Percentiles rank a stretch among this genome's conserved stretches.
phyloP scores from a whole-genome alignment of 2,888 invertebrate species.

The Capitulum mitella region DNA sequence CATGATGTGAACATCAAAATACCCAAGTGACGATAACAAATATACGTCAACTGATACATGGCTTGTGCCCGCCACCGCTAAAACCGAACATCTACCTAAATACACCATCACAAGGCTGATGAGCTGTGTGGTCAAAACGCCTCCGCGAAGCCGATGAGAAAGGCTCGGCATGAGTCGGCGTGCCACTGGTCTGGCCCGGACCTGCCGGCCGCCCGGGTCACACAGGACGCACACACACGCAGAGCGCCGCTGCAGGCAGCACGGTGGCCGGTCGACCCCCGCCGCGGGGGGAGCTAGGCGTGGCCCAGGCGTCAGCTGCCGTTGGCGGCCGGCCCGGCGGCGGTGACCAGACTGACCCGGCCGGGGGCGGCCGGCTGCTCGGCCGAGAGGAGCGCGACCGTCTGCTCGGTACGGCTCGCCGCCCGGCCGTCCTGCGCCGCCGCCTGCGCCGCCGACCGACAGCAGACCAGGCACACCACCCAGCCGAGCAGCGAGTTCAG shows the following conservation, averaged over 20 bases:
- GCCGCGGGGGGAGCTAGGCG: neutral
- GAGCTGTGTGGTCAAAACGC: too few relatives aligned
- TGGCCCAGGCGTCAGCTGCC: neutral
- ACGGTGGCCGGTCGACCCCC: neutral
- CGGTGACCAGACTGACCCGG: neutral
- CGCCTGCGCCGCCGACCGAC: neutral
- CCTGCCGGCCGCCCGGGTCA: too few relatives aligned
- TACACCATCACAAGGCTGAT: too few relatives aligned
- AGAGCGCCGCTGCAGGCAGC: neutral
- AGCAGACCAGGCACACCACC: neutral
- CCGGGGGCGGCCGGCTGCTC: neutral
- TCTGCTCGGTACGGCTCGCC: neutral
- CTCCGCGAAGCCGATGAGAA: too few relatives aligned
- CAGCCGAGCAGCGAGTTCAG: slow-evolving; percentile 19
- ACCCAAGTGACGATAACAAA: too few relatives aligned
- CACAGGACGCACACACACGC: too few relatives aligned
- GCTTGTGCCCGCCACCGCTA: too few relatives aligned
- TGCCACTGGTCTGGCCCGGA: too few relatives aligned
- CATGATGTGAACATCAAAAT: too few relatives aligned
- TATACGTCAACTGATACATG: too few relatives aligned
- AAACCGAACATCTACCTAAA: too few relatives aligned
- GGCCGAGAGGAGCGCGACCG: neutral
- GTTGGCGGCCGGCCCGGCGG: neutral
- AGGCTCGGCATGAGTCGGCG: too few relatives aligned
- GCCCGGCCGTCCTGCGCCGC: neutral